phyloP scores from a whole-genome alignment of 2,797 vertebrate genomes.

The Pangasius macronema region DNA sequence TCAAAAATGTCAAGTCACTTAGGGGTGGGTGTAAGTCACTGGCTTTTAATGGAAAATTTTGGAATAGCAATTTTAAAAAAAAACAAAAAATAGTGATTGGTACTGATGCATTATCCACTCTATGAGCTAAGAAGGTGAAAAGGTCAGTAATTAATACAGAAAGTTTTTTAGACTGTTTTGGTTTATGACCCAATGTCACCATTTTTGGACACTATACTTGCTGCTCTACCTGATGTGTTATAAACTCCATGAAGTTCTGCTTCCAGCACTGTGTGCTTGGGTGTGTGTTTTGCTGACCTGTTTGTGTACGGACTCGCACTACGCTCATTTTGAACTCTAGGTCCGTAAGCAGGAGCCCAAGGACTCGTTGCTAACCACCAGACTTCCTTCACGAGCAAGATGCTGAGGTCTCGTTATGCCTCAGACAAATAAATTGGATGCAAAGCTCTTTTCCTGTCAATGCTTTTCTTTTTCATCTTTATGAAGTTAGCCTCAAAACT shows the following conservation, averaged over 20 bases:
- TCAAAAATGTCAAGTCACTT: not conserved
- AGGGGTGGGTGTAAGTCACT: not conserved
- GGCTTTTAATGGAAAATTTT: not conserved
- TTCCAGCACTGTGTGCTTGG: not conserved
- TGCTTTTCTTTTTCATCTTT: not conserved
- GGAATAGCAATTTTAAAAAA: not conserved
- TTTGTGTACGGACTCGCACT: not conserved
- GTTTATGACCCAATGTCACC: not conserved
- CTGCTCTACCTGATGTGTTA: not conserved
- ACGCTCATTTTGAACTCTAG: slow-evolving; percentile 19
- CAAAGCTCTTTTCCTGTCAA: not conserved
- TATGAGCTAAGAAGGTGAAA: not conserved
- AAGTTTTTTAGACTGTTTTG: not conserved
- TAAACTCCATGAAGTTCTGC: not conserved
- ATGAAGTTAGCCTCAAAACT: not conserved
- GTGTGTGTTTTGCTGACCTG: slow-evolving; percentile 5
- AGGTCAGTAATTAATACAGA: not conserved
- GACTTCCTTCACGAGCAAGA: slow-evolving; percentile 12
- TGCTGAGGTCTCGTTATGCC: not conserved
- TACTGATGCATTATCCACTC: not conserved
- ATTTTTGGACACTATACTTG: not conserved
- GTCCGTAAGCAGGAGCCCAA: not conserved
- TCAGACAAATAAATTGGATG: slow-evolving; percentile 10
- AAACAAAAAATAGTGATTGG: not conserved
- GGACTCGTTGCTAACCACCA: slow-evolving; percentile 14